Evolutionary conservation across 1,140 invertebrate genomes (phyloP), one percentile per base, ranked within the genome.

Genomic region (Brachionus calyciflorus): DNA sequence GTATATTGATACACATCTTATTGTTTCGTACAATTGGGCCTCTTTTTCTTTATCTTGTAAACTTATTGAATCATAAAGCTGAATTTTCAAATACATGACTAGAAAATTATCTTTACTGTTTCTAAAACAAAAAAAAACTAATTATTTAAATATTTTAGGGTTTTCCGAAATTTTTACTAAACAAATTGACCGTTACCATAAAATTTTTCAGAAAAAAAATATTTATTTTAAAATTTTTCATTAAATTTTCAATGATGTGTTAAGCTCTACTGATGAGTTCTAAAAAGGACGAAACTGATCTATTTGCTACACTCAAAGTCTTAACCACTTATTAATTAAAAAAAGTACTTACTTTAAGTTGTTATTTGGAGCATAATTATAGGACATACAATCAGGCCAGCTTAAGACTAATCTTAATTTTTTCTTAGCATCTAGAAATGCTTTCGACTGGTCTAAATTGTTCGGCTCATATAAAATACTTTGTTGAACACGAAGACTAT

Each of bases 351-450:
- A 78, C 65, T 75, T 40, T 26, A 55, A 55, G 28, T 30, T 10
- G 30, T 48, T 26, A 79, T 79, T 24, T 76, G 77, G 75, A 78
- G 77, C 37, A 19, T 65, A 30, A 78, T 65, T 48, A 49, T 37
- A 63, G 28, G 12, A 17, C 26, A 70, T 19, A 49, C 82, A 80
- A 63, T 86, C 85, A 19, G 81, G 82, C 53, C 90, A 91, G 78
- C 93, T 93, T 3, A 99, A 87, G 30, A 98, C 94, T 77, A 93
- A 88, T 46, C 95, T 88, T 41, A 99, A 86, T 83, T 97, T 96
- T 78, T 92, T 89, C 84, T 97, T 96, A 37, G 94, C 92, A 85
- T 93, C 92, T 63, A 88, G 85, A 81, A 95, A 94, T 24, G 89
- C 87, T 63, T 82, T 79, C 77, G 86, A 90, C 2, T 87, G 80